phyloP scores from a whole-genome alignment of 2,113 vertebrate genomes.

The Crotalus tigris region DNA sequence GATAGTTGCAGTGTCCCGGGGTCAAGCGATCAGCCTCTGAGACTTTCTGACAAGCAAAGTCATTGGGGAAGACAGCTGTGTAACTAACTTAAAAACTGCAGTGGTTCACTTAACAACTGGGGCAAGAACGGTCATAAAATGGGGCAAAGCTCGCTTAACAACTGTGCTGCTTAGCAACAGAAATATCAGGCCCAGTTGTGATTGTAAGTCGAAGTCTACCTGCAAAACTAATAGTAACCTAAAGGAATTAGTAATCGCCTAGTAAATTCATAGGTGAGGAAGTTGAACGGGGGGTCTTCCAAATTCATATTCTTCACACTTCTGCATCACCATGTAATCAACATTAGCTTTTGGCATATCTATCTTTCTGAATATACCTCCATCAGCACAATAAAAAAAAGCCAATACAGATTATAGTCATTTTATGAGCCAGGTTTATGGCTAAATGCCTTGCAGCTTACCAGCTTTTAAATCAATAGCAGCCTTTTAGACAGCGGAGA shows the following conservation, averaged over 20 bases:
- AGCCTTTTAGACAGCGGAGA: background rate
- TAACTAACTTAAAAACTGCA: background rate
- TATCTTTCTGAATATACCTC: slow-evolving; percentile 13
- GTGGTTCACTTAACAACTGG: background rate
- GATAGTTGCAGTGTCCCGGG: too few relatives aligned
- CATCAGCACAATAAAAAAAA: slow-evolving; percentile 33
- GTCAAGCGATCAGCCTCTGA: too few relatives aligned
- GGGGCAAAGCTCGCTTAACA: background rate
- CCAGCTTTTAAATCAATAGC: slow-evolving; percentile 44
- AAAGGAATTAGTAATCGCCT: background rate
- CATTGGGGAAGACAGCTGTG: too few relatives aligned
- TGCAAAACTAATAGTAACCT: background rate
- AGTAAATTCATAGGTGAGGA: background rate
- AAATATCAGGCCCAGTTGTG: too few relatives aligned
- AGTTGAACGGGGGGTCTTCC: background rate
- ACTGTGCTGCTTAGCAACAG: background rate
- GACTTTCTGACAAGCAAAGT: too few relatives aligned
- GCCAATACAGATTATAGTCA: slow-evolving; percentile 25
- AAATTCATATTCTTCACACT: background rate
- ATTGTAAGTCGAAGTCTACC: background rate
- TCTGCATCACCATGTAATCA: background rate
- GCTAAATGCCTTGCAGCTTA: slow-evolving; percentile 41
- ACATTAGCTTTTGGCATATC: slow-evolving; percentile 34
- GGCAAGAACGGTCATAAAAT: background rate
- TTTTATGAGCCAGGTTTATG: slow-evolving; percentile 11